Evolutionary conservation across 2,888 invertebrate species (phyloP), one percentile per base, ranked within the genome.

Genomic region (Leucophora obtusa): DNA sequence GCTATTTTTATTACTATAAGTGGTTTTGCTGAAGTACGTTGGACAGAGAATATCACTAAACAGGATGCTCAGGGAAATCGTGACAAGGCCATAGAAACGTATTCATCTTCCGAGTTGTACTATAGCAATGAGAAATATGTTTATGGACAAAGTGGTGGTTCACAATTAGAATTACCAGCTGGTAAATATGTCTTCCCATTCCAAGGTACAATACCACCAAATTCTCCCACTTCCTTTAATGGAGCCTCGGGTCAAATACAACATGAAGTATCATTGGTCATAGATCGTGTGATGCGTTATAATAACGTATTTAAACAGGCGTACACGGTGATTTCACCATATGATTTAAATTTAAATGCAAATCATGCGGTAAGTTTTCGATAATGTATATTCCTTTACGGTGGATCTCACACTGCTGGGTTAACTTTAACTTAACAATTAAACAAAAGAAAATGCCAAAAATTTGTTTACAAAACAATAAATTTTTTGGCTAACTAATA

Each of bases 241-340:
- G 94, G 95, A 5, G 91, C 93, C 85, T 91, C 91, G 90, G 96
- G 97, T 0, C 93, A 93, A 87, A 92, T 97, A 18, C 92, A 95
- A 38, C 97, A 97, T 86, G 94, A 93, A 14, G 92, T 96, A 9
- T 94, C 94, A 87, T 93, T 95, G 11, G 93, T 93, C 0, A 91
- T 97, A 24, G 96, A 97, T 88, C 92, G 96, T 10, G 96, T 96
- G 3, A 96, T 96, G 94, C 95, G 95, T 84, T 95, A 95, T 89
- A 96, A 97, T 89, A 94, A 95, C 84, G 94, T 94, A 79, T 93
- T 93, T n/a, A 95, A 95, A 88, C 92, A 93, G 87, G 93, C 94
- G 5, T 96, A 96, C 86, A 95, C 95, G 38, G 94, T 97, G 10
- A 92, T 96, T 71, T 93, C 95, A 78, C 93, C 94, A 10, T 91